A percentile compares a stretch with the other conserved stretches of the same genome.
phyloP scores from a whole-genome alignment of 2,888 invertebrate species.

The Ochropacha duplaris region DNA sequence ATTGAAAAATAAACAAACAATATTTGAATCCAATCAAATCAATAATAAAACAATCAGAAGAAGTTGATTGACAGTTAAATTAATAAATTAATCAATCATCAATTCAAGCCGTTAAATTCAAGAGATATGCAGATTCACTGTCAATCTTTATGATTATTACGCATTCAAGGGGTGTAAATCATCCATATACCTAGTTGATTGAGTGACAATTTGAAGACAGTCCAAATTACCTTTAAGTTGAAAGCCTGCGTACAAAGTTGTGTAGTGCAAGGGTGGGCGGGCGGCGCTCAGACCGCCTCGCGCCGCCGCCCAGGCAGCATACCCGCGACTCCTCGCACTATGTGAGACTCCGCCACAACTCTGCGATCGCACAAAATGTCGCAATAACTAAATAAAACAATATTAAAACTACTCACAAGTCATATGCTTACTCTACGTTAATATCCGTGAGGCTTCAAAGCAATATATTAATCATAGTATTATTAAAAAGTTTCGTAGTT shows the following conservation, averaged over 20 bases:
- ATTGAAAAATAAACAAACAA: too few species aligned
- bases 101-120: background rate
- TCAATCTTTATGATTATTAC: background rate
- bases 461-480: slow-evolving; percentile 26
- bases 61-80: background rate
- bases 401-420: slow-evolving; percentile 15
- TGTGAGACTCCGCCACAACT: slow-evolving; percentile 37
- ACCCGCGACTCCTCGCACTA: slow-evolving; percentile 35
- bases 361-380: slow-evolving; percentile 30
- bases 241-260: background rate
- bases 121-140: background rate
- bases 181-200: background rate
- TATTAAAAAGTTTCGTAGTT: slow-evolving; percentile 6
- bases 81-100: background rate
- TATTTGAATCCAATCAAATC: background rate
- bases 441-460: slow-evolving; percentile 39
- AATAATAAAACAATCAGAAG: background rate
- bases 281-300: slow-evolving; percentile 58
- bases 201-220: background rate
- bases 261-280: slow-evolving; percentile 43
- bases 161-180: background rate
- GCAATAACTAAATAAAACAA: slow-evolving; percentile 29
- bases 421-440: slow-evolving; percentile 13
- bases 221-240: background rate
- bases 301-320: slow-evolving; percentile 51